Base-by-base conservation (phyloP, 23 tunicate species). In the Ascidia mentula region DNA sequence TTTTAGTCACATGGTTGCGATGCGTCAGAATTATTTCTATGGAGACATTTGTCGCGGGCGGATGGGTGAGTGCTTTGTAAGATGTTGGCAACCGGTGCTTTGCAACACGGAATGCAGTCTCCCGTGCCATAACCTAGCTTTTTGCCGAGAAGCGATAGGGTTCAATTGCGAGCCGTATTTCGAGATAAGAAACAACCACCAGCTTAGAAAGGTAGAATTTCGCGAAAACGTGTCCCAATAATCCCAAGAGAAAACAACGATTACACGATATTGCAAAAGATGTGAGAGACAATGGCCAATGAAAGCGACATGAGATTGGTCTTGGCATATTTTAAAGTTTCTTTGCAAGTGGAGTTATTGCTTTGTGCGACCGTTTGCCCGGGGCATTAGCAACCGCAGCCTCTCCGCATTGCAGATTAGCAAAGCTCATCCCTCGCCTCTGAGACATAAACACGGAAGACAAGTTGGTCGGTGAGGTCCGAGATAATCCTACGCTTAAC, bases 201-300 rank as follows among this genome's bases (percentile, higher is more conserved):
- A 53, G 65, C 65, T 53, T 53, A 53, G 65, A 53, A 53, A 53
- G 65, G 65, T 53, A 53, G 65, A 53, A 53, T 53, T 53, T 53
- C 65, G 65, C 22, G 22, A 53, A 53, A 53, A 53, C 65, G 65
- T 53, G 65, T 28, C 65, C 28, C 65, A 20, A 26, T 53, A 9
- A 53, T 53, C 65, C 65, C 65, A 9, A 53, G 13, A 53, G 13
- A 53, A 53, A 53, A 53, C 65, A 53, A 20, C 65, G 65, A 3
- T 53, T 9, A 28, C n/a, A n/a, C n/a, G n/a, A n/a, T n/a, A n/a
- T n/a, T n/a, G n/a, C n/a, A n/a, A n/a, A n/a, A n/a, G n/a, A n/a
- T n/a, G n/a, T n/a, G n/a, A n/a, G n/a, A n/a, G n/a, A n/a, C n/a
- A n/a, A n/a, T n/a, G n/a, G n/a, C n/a, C n/a, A n/a, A n/a, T n/a